These are phyloP conservation scores for Gopherus flavomarginatus DNA, from an alignment of 2,113 vertebrate species.

Conservation along the genomic window DNA sequence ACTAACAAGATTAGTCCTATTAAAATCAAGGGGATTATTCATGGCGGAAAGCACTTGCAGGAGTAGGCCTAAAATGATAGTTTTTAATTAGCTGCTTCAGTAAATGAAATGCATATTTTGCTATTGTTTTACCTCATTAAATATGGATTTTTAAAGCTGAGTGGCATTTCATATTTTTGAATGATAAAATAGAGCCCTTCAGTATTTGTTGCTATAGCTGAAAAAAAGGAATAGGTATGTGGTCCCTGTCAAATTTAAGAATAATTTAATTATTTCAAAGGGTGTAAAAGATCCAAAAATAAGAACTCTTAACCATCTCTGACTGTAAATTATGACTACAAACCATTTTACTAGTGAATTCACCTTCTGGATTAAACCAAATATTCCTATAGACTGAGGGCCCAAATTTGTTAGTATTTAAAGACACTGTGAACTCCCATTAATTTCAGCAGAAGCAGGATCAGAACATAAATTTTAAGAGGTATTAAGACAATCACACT, in stretches of 20 bases:
- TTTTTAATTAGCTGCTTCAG: not conserved
- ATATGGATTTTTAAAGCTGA: not conserved
- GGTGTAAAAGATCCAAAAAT: not conserved
- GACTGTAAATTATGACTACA: not conserved
- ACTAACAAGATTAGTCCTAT: not conserved
- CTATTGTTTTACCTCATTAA: not conserved
- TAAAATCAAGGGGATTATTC: not conserved
- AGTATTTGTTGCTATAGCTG: not conserved
- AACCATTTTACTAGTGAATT: not conserved
- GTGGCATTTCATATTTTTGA: not conserved
- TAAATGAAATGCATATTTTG: not conserved
- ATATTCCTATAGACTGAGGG: not conserved
- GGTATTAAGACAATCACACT: not conserved
- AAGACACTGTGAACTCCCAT: rapidly evolving
- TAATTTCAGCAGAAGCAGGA: not conserved
- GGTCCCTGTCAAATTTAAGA: not conserved
- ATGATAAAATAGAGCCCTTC: too few species aligned
- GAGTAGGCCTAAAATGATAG: not conserved
- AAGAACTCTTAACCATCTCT: not conserved
- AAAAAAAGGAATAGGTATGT: not conserved
- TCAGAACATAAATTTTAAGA: not conserved
- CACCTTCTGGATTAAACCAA: slow-evolving; percentile 10
- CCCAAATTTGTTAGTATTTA: not conserved
- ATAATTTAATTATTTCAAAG: not conserved
- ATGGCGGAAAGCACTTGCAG: not conserved